Conservation (phyloP, 2,113 vertebrate genomes). For the Embiotoca jacksoni region DNA sequence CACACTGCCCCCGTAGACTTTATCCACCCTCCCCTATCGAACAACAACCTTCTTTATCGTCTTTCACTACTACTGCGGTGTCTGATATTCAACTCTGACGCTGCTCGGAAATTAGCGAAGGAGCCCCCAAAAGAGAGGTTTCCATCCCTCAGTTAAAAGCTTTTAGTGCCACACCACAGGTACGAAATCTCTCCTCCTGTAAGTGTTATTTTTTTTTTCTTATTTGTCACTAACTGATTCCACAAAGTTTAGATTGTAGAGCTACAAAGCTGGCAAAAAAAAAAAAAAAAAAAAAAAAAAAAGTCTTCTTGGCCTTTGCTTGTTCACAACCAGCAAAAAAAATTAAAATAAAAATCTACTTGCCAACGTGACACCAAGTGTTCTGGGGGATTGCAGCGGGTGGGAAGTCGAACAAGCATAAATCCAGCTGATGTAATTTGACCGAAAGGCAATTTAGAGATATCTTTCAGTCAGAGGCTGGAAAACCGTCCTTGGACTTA, state of each 20-base stretch:
- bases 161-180: conserved; percentile 6
- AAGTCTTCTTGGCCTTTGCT: conserved; percentile 28
- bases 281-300: not conserved
- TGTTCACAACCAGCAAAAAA: conserved; percentile 37
- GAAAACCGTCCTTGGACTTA: conserved; percentile 31
- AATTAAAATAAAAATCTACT: not conserved
- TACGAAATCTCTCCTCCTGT: conserved; percentile 30
- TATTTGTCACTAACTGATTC: conserved; percentile 19
- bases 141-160: not conserved
- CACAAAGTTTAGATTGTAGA: conserved; percentile 1
- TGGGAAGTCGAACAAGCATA: conserved; percentile 7
- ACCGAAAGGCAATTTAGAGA: conserved; percentile 6
- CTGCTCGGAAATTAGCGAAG: conserved; percentile 33
- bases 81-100: conserved; percentile 28
- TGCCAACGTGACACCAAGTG: conserved; percentile 35
- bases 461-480: conserved; percentile 22
- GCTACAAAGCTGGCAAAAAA: conserved; percentile 14
- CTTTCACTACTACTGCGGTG: conserved; percentile 76
- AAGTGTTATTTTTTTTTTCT: conserved; percentile 28
- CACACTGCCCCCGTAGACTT: conserved; percentile 58
- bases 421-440: conserved; percentile 8
- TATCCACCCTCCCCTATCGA: conserved; percentile 22
- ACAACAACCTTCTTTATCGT: conserved; percentile 60
- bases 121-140: conserved; percentile 18
- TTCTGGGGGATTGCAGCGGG: conserved; percentile 27